Conservation (phyloP, 1,140 invertebrate species). For the Zaprionus camerounensis region DNA sequence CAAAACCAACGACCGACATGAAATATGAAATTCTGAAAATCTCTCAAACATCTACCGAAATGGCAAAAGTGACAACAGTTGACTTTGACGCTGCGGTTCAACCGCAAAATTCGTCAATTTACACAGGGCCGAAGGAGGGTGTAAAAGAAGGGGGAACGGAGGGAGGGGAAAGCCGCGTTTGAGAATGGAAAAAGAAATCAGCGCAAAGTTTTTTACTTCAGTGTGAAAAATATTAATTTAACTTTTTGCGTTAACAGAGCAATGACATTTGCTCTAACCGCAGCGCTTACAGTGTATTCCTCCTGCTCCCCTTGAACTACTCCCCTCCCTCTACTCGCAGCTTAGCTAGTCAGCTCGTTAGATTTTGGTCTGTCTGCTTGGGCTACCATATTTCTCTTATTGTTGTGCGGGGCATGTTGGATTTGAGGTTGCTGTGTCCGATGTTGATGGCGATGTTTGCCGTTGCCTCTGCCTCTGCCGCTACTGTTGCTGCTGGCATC, state of each 20-base stretch:
- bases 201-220: constrained; percentile 39
- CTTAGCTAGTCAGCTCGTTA: constrained; percentile 11
- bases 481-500: constrained; percentile 54
- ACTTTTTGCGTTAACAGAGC: constrained; percentile 73
- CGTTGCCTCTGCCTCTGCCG: constrained; percentile 32
- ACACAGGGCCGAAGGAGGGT: background rate
- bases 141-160: background rate
- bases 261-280: constrained; percentile 58
- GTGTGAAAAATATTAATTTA: constrained; percentile 78
- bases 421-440: constrained; percentile 52
- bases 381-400: constrained; percentile 20
- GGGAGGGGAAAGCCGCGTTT: background rate
- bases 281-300: constrained; percentile 14
- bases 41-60: constrained; percentile 6
- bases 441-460: constrained; percentile 4
- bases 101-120: constrained; percentile 75
- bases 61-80: constrained; percentile 58
- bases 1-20: constrained; percentile 30
- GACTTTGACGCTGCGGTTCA: constrained; percentile 70
- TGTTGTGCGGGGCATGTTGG: constrained; percentile 45
- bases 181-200: constrained; percentile 22
- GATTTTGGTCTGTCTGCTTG: constrained; percentile 34
- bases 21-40: constrained; percentile 29
- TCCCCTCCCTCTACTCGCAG: background rate
- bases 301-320: background rate